Conservation (phyloP, 2,113 vertebrate genomes). For the Datnioides undecimradiatus region DNA sequence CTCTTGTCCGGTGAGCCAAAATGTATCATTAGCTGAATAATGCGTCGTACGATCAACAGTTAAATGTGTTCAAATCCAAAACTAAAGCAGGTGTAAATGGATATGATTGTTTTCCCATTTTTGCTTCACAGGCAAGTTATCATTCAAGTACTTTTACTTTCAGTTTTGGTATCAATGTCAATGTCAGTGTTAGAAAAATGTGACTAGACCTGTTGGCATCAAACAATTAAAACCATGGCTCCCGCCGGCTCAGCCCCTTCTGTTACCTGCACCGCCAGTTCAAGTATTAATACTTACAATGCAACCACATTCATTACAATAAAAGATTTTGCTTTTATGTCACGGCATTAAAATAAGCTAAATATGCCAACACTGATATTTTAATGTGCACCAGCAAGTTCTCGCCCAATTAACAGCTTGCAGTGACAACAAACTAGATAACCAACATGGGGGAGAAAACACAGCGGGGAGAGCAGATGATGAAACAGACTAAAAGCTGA, state of each 20-base stretch:
- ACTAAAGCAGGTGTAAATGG: background rate
- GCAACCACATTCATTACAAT: background rate
- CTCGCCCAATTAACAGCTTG: constrained; percentile 15
- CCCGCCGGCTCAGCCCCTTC: background rate
- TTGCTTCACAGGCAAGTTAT: background rate
- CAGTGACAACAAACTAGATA: constrained; percentile 11
- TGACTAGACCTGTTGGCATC: background rate
- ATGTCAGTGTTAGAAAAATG: background rate
- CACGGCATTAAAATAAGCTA: background rate
- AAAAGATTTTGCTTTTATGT: background rate
- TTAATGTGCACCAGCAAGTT: background rate
- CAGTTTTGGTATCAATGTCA: background rate
- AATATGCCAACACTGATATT: background rate
- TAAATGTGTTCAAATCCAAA: background rate
- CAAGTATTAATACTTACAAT: background rate
- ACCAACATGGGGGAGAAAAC: background rate
- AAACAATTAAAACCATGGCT: background rate
- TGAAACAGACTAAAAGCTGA: constrained; percentile 48
- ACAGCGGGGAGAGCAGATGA: constrained; percentile 32
- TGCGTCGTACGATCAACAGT: no score
- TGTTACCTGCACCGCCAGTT: background rate
- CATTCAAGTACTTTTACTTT: background rate
- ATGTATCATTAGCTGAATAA: background rate
- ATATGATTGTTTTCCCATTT: background rate
- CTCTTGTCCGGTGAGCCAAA: background rate